phyloP scores from a whole-genome alignment of 1,140 invertebrate genomes.

The Drosophila paulistorum region DNA sequence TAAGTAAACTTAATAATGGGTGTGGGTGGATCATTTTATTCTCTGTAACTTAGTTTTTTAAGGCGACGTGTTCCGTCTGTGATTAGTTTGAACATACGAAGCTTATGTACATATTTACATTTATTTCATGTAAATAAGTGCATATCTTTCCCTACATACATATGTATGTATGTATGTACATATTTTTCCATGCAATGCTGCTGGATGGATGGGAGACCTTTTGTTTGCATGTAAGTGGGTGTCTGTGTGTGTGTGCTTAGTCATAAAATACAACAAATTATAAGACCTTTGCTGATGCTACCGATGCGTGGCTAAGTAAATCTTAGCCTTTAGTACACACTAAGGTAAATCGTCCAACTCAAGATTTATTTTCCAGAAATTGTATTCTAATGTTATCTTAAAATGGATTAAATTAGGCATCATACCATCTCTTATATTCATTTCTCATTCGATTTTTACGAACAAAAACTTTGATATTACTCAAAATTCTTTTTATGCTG shows the following conservation, averaged over 20 bases:
- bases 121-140: conserved; percentile 64
- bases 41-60: not conserved
- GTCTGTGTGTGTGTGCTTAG: conserved; percentile 24
- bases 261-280: conserved; percentile 22
- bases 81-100: conserved; percentile 49
- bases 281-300: conserved; percentile 20
- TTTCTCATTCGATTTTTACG: too few relatives aligned
- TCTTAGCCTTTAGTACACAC: conserved; percentile 27
- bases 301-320: conserved; percentile 64
- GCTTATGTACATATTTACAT: conserved; percentile 58
- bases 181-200: conserved; percentile 51
- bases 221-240: not conserved
- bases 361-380: not conserved
- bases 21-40: not conserved
- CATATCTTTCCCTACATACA: conserved; percentile 38
- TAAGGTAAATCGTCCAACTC: not conserved
- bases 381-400: too few relatives aligned
- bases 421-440: too few relatives aligned
- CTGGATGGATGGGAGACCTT: not conserved
- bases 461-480: too few relatives aligned
- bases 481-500: too few relatives aligned
- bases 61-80: not conserved
- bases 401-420: too few relatives aligned
- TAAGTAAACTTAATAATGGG: too few relatives aligned
- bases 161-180: too few relatives aligned